Percentiles rank a stretch among this genome's conserved stretches.
These are phyloP conservation scores for Tachysurus vachellii DNA, from an alignment of 2,113 vertebrate species.

Conservation along the genomic window DNA sequence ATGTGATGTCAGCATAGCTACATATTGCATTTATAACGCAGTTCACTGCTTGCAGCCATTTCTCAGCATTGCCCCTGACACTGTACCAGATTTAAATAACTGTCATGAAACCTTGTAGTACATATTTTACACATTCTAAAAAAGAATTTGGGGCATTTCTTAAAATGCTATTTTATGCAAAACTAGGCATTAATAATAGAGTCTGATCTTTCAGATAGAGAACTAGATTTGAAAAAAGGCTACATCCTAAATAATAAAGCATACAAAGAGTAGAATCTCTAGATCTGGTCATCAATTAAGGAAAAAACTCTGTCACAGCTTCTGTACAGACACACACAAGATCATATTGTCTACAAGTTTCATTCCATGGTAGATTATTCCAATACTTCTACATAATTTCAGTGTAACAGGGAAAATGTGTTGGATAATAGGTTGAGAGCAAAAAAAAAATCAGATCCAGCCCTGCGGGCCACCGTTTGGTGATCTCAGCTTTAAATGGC, in stretches of 20 bases:
- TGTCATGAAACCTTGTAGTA: neutral
- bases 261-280: neutral
- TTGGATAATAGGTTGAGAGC: neutral
- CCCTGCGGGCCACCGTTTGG: neutral
- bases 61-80: neutral
- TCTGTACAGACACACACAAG: neutral
- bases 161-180: neutral
- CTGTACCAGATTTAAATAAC: neutral
- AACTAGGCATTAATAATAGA: neutral
- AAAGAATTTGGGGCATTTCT: neutral
- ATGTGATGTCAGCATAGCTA: neutral
- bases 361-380: neutral
- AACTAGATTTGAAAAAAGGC: neutral
- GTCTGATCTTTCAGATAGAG: too few species aligned
- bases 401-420: neutral
- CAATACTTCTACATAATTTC: neutral
- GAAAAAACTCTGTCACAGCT: too few species aligned
- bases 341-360: neutral
- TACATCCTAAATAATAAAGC: neutral
- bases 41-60: neutral
- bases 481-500: neutral
- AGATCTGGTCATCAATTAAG: neutral
- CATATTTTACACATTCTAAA: neutral
- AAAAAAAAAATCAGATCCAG: neutral
- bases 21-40: neutral